Evolutionary conservation across 2,888 invertebrate species (phyloP), one percentile per base, ranked within the genome.

Genomic region (Ormyrus thymus): DNA sequence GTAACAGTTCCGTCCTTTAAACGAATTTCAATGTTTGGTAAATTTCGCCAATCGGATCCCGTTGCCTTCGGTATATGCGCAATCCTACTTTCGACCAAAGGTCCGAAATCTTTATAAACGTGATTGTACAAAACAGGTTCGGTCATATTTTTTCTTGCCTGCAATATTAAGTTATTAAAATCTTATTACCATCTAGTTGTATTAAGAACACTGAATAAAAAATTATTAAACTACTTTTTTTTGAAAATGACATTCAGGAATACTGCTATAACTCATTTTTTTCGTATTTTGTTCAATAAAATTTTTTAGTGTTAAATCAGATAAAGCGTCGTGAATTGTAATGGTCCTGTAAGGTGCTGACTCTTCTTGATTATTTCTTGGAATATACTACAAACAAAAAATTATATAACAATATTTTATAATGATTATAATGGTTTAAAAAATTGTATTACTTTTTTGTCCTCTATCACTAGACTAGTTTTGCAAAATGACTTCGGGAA

Each of bases 31-130:
- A 95, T 92, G 86, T 97, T 97, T 0, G 97, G 97, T 48, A 97
- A 90, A 88, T 96, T 95, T 55, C 97, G 91, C 97, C 97, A 97
- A 88, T 97, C 97, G 0, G 95, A 94, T 0, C 96, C 96, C 0
- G 94, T 92, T 5, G 92, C 91, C 0, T 93, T 92, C 0, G 97
- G 97, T 77, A 97, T 93, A 79, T 95, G 92, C 43, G 92, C 90
- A 86, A 97, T 96, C 71, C 97, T 92, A 0, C 95, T 95, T 88
- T 94, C 94, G 0, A 96, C 95, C 48, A 97, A 89, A 0, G 95
- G 93, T 51, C 94, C 94, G 95, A 96, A 95, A 85, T 95, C 95
- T 87, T 96, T 97, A 87, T 96, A 96, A 79, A 96, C 93, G 85
- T 97, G 97, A 88, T 97, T 96, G 8, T 45, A 61, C 1, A 80